Conservation (phyloP, 2,113 vertebrate genomes). For the Nothobranchius furzeri region DNA sequence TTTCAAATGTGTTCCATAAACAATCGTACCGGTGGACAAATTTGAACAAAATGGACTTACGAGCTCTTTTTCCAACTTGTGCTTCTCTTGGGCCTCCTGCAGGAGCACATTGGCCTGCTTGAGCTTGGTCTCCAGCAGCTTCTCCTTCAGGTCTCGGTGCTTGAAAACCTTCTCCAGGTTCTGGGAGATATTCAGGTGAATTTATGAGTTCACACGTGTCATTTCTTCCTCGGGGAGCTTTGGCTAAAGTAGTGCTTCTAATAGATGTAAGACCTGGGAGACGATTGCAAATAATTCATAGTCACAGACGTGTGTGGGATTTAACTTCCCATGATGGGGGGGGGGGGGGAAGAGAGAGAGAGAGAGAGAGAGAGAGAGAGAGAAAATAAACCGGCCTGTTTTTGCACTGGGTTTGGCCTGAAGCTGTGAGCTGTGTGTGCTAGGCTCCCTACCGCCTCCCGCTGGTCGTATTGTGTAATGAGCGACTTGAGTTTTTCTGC, state of each 20-base stretch:
- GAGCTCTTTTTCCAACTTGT: slow-evolving; percentile 90
- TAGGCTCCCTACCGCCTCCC: slow-evolving; percentile 87
- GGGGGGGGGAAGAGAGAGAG: not conserved
- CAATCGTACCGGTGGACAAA: not conserved
- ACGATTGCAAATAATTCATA: slow-evolving; percentile 33
- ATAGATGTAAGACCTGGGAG: slow-evolving; percentile 32
- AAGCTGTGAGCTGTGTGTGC: not conserved
- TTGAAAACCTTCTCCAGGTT: slow-evolving; percentile 99
- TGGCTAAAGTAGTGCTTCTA: slow-evolving; percentile 32
- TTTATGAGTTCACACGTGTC: slow-evolving; percentile 31
- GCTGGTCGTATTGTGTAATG: slow-evolving; percentile 93
- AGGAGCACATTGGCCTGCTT: slow-evolving; percentile 89
- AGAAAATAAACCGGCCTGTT: slow-evolving; percentile 6
- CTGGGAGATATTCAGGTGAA: slow-evolving; percentile 69
- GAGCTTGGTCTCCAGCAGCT: slow-evolving; percentile 94
- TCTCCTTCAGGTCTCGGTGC: slow-evolving; percentile 96
- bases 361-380: not conserved
- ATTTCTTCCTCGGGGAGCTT: slow-evolving; percentile 25
- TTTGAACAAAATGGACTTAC: slow-evolving; percentile 69
- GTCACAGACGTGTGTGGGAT: slow-evolving; percentile 5
- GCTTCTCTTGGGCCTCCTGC: slow-evolving; percentile 87
- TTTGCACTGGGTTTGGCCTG: not conserved
- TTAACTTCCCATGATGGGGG: not conserved
- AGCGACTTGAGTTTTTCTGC: slow-evolving; percentile 95
- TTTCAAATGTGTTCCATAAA: not conserved